Base-by-base conservation (phyloP, 2,888 invertebrate genomes). In the Pseudococcus viburni region DNA sequence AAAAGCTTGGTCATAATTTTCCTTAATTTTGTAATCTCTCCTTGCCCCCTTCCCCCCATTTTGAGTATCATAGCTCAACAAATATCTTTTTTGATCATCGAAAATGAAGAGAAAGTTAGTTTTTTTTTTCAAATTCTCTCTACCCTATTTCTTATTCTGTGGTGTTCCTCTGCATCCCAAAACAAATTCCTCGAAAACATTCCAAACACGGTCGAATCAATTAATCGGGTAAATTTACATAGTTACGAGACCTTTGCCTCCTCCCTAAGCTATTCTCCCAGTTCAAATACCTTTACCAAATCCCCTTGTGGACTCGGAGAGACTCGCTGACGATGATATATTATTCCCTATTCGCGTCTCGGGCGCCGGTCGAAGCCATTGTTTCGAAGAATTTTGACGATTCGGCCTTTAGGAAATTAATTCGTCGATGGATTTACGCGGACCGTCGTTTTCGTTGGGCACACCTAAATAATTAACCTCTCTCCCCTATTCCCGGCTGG, bases 381-480 rank as follows among this genome's bases (percentile, higher is more conserved):
- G 64, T 64, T 64, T 64, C 11, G 22, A 64, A 64, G 64, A 64
- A 64, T 64, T 64, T 64, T 64, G 64, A 64, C 64, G 19, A 64
- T 22, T 64, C 64, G 55, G 55, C 55, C 55, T 55, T 55, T 55
- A 0, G n/a, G n/a, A 55, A 55, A 55, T 55, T 55, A 55, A 55
- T 55, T 55, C n/a, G 55, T 55, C 55, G 55, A 55, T 55, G 55
- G 55, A 55, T 55, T 55, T 55, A 55, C 55, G 4, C 55, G 55
- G 48, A 51, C 48, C 12, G 48, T 51, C 15, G 48, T 15, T 12
- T 0, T 15, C 12, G 48, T 51, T 12, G 48, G 48, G 48, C 48
- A 59, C 59, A 59, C n/a, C 59, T 64, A 64, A 64, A 64, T 64
- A 64, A 64, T 64, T 64, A 64, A 64, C 64, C 64, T 64, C 8